phyloP scores from a whole-genome alignment of 2,113 vertebrate genomes.

The Nibea albiflora region DNA sequence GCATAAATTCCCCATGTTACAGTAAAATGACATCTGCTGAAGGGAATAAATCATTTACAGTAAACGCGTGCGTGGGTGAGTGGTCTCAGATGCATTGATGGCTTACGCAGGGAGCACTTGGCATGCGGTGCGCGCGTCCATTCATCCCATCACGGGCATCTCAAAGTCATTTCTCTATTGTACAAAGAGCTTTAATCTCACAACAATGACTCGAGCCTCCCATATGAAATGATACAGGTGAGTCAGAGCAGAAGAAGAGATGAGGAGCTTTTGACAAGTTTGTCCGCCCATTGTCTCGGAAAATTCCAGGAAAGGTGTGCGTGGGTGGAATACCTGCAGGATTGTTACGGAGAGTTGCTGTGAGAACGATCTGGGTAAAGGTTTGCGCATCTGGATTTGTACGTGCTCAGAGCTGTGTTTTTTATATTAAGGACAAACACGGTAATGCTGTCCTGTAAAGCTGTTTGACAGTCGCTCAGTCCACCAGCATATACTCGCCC shows the following conservation, averaged over 20 bases:
- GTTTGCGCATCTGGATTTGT: slow-evolving; percentile 18
- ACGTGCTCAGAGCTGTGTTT: slow-evolving; percentile 4
- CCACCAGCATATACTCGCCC: slow-evolving; percentile 3
- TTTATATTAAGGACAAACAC: not conserved
- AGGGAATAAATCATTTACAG: slow-evolving; percentile 24
- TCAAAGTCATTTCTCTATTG: slow-evolving; percentile 19
- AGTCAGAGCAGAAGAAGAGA: slow-evolving; percentile 62
- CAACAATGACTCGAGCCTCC: slow-evolving; percentile 37
- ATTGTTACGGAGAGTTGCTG: slow-evolving; percentile 32
- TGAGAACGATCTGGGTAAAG: slow-evolving; percentile 27
- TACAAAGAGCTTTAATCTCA: slow-evolving; percentile 53
- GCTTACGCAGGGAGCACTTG: slow-evolving; percentile 5
- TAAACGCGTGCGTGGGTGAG: slow-evolving; percentile 6
- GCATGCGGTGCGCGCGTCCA: slow-evolving; percentile 14
- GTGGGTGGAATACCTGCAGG: slow-evolving; percentile 59
- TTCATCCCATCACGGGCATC: slow-evolving; percentile 8
- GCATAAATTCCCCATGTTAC: not conserved
- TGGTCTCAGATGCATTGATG: slow-evolving; percentile 29
- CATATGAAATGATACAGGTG: slow-evolving; percentile 59
- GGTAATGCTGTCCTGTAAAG: not conserved
- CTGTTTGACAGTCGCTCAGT: not conserved
- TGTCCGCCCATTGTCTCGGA: slow-evolving; percentile 58
- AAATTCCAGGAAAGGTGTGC: slow-evolving; percentile 74
- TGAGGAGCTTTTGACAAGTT: slow-evolving; percentile 29
- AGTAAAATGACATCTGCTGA: not conserved